Evolutionary conservation across 2,797 vertebrate species (phyloP).

Genomic region (Enteromius mattozi): DNA sequence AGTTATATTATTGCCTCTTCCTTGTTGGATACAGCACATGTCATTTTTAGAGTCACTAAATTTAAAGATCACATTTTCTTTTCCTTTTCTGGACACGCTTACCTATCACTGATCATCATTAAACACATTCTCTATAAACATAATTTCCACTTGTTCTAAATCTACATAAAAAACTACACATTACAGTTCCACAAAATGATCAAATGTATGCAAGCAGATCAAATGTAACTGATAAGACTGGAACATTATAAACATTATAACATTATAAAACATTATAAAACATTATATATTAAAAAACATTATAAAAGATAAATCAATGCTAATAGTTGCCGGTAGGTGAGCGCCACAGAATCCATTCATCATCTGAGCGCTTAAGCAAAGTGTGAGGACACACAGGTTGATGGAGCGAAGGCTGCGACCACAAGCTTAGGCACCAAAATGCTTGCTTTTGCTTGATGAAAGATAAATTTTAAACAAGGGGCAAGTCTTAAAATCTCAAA

Average conservation of each 20-base stretch:
- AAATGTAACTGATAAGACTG: neutral
- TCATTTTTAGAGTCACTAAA: neutral
- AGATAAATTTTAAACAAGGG: slow-evolving; percentile 79
- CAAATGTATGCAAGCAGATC: neutral
- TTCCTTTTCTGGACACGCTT: neutral
- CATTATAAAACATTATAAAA: no score
- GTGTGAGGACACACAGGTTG: slow-evolving; percentile 65
- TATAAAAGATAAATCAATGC: slow-evolving; percentile 27
- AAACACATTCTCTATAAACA: neutral
- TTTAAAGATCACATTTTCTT: neutral
- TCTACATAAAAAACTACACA: neutral
- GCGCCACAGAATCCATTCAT: slow-evolving; percentile 22
- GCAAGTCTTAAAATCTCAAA: slow-evolving; percentile 77
- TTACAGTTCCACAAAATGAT: neutral
- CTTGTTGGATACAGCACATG: neutral
- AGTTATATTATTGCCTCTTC: neutral
- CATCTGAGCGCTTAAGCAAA: slow-evolving; percentile 25
- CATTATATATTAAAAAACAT: no score
- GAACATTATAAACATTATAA: neutral
- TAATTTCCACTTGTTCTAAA: slow-evolving; percentile 28
- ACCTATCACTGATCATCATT: neutral
- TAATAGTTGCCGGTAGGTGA: slow-evolving; percentile 12
- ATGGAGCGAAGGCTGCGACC: slow-evolving; percentile 70
- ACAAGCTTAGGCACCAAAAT: slow-evolving; percentile 77
- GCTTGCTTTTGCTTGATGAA: slow-evolving; percentile 76